These are phyloP conservation scores for Elachura formosa DNA, from an alignment of 2,113 vertebrate genomes.

Conservation along the genomic window DNA sequence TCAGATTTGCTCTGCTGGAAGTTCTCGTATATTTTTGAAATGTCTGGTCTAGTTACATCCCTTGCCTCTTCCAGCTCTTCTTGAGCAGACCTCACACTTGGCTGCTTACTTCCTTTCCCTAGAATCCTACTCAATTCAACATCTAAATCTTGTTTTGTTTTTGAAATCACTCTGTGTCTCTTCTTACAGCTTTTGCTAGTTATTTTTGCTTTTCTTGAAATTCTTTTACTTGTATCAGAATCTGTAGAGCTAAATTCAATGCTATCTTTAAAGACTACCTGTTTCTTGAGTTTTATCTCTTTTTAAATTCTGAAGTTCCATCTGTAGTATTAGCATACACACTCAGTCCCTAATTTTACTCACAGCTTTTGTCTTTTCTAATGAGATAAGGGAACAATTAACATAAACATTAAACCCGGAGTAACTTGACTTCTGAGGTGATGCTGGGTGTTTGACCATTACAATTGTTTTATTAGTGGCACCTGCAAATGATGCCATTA, in stretches of 20 bases:
- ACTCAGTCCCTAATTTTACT: neutral
- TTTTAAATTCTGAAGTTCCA: neutral
- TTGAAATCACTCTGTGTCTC: neutral
- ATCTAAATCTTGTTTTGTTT: neutral
- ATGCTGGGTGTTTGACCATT: constrained; percentile 24
- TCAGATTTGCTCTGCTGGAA: neutral
- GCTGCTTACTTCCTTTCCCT: constrained; percentile 24
- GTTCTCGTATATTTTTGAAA: neutral
- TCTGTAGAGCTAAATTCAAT: neutral
- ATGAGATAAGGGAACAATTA: neutral
- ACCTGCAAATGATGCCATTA: constrained; percentile 59
- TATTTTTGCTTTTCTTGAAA: neutral
- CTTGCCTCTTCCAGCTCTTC: neutral
- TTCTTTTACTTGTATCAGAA: neutral
- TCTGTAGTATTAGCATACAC: neutral
- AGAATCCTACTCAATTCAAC: neutral
- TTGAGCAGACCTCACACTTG: constrained; percentile 56
- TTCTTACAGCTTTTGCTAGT: neutral
- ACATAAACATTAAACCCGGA: neutral
- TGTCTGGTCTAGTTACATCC: neutral
- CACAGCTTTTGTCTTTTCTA: neutral
- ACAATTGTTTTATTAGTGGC: constrained; percentile 48
- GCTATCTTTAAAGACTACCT: neutral
- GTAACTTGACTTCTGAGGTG: neutral
- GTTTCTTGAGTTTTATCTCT: neutral